Evolutionary conservation across 2,888 invertebrate genomes (phyloP).

Genomic region (Callyntrura sp.): DNA sequence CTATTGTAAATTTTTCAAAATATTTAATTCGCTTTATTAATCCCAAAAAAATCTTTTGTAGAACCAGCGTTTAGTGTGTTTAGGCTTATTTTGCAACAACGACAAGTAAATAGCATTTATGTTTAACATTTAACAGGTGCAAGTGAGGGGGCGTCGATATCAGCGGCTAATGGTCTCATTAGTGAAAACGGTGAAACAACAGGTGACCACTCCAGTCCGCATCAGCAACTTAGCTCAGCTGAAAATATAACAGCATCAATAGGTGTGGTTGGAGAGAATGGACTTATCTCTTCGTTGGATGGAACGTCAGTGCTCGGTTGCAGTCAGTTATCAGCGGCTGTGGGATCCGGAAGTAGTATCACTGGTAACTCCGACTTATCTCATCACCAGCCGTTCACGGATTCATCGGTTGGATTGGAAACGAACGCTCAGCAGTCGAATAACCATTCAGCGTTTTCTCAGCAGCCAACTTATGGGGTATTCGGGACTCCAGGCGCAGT

Average conservation of each 20-base stretch:
- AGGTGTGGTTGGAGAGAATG: constrained; percentile 78
- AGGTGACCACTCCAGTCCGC: constrained; percentile 79
- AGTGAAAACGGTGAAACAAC: constrained; percentile 79
- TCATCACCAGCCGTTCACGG: constrained; percentile 80
- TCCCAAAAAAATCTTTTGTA: no score
- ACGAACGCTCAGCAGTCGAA: constrained; percentile 75
- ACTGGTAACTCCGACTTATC: constrained; percentile 75
- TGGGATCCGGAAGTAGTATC: constrained; percentile 71
- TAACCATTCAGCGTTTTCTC: constrained; percentile 74
- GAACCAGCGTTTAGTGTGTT: no score
- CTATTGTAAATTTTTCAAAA: not conserved
- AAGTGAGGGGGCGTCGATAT: constrained; percentile 77
- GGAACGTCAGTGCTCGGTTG: constrained; percentile 57
- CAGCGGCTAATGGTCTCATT: constrained; percentile 82
- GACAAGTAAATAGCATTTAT: no score
- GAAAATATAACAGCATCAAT: constrained; percentile 60
- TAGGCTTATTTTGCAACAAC: no score
- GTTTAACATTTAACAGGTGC: constrained; percentile 64
- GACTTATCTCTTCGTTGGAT: constrained; percentile 79
- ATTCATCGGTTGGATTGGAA: constrained; percentile 70
- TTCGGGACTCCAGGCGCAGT: constrained; percentile 79
- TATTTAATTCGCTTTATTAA: not conserved
- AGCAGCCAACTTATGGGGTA: constrained; percentile 79
- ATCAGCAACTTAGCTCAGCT: constrained; percentile 72
- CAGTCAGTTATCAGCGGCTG: constrained; percentile 52